A percentile compares a stretch with the other conserved stretches of the same genome.
Conservation (phyloP, 1,140 invertebrate species). For the Aplysia californica region DNA sequence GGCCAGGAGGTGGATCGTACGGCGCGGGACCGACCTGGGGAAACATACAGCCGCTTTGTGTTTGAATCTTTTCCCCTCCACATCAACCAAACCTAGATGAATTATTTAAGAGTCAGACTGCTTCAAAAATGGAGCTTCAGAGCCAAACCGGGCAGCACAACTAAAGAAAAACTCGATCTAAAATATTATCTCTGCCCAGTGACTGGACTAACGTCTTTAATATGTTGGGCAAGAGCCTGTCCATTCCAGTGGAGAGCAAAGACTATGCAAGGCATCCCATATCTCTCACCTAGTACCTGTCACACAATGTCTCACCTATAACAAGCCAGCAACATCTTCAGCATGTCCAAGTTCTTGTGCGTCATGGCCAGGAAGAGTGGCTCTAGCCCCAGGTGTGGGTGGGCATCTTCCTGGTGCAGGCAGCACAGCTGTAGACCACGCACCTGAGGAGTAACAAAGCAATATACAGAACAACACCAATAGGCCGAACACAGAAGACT, state of each 20-base stretch:
- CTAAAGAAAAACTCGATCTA: background rate
- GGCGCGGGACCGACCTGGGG: background rate
- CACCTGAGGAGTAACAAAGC: conserved; percentile 2
- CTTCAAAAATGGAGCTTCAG: background rate
- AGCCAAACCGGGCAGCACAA: background rate
- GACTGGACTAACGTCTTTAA: background rate
- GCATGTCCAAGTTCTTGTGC: conserved; percentile 56
- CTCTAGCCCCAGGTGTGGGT: conserved; percentile 63
- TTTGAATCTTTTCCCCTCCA: too few relatives aligned
- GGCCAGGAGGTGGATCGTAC: conserved; percentile 40
- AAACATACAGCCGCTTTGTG: too few relatives aligned
- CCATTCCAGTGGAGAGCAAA: background rate
- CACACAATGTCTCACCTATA: conserved; percentile 46
- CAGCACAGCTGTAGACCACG: conserved; percentile 53
- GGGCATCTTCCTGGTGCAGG: conserved; percentile 51
- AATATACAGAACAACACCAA: too few relatives aligned
- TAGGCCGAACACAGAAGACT: background rate
- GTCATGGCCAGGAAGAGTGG: conserved; percentile 61
- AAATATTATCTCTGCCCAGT: too few relatives aligned
- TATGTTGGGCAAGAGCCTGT: background rate
- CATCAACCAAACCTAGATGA: background rate
- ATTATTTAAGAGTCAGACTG: background rate
- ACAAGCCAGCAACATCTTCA: conserved; percentile 53
- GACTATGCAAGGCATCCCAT: background rate
- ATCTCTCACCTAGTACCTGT: background rate